These are phyloP conservation scores for Platycheirus rosarum DNA, from an alignment of 2,888 invertebrate genomes.

Conservation along the genomic window DNA sequence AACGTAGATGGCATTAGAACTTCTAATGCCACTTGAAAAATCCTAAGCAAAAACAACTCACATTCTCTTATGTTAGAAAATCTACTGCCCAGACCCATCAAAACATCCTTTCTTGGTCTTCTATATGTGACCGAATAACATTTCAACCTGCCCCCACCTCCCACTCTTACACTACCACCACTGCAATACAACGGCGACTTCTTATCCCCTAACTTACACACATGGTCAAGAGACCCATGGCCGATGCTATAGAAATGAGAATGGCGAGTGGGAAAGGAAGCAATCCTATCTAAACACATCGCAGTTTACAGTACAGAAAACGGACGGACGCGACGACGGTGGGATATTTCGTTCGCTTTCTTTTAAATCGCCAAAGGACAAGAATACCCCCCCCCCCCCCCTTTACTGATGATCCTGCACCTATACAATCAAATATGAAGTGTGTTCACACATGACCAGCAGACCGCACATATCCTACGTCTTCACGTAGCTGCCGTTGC, in stretches of 20 bases:
- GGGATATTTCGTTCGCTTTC: conserved; percentile 65
- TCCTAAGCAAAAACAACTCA: conserved; percentile 6
- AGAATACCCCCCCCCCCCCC: conserved; percentile 63
- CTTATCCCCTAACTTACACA: conserved; percentile 10
- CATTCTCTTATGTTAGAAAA: not conserved
- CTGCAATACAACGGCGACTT: too few relatives aligned
- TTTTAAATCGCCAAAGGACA: conserved; percentile 74
- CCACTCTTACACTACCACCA: not conserved
- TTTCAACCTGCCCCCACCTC: not conserved
- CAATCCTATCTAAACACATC: conserved; percentile 66
- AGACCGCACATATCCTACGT: conserved; percentile 47
- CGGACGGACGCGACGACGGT: conserved; percentile 7
- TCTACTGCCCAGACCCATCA: conserved; percentile 9
- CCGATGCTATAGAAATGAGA: conserved; percentile 19
- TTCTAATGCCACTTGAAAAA: not conserved
- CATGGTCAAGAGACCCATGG: conserved; percentile 55
- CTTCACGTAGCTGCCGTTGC: conserved; percentile 34
- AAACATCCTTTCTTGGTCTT: conserved; percentile 40
- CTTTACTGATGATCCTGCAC: conserved; percentile 29
- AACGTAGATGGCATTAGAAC: conserved; percentile 15
- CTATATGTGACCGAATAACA: conserved; percentile 20
- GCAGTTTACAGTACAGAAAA: conserved; percentile 66
- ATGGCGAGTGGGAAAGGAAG: not conserved
- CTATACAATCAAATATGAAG: conserved; percentile 49
- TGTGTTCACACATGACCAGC: conserved; percentile 58